Conservation (phyloP, 2,113 vertebrate genomes). For the Xyliphius kryptos region DNA sequence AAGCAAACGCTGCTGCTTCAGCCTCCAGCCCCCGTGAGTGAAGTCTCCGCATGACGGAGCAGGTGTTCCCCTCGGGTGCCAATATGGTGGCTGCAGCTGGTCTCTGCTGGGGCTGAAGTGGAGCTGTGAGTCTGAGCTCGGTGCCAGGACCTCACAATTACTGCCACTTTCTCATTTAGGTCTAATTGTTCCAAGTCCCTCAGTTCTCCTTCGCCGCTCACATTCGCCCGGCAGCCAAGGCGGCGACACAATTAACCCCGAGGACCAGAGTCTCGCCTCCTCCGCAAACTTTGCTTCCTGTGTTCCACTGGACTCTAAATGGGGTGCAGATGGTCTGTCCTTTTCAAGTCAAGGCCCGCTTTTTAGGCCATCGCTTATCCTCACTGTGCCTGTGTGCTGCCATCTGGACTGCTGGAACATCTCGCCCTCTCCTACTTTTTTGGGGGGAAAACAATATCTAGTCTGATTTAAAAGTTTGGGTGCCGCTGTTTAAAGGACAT, state of each 20-base stretch:
- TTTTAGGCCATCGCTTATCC: background rate
- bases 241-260: slow-evolving; percentile 13
- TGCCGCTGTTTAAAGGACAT: too few species aligned
- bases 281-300: slow-evolving; percentile 6
- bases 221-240: background rate
- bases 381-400: slow-evolving; percentile 9
- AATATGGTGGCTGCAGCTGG: slow-evolving; percentile 29
- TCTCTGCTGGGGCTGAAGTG: slow-evolving; percentile 13
- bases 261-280: background rate
- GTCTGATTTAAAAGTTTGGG: too few species aligned
- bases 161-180: background rate
- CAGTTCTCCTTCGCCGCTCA: background rate
- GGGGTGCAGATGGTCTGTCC: slow-evolving; percentile 24
- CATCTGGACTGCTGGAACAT: slow-evolving; percentile 24
- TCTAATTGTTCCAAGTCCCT: background rate
- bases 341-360: slow-evolving; percentile 19
- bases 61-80: slow-evolving; percentile 10
- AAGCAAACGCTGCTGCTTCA: background rate
- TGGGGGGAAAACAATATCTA: too few species aligned
- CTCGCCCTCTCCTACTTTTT: background rate
- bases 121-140: slow-evolving; percentile 12
- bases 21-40: slow-evolving; percentile 2
- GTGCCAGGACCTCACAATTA: slow-evolving; percentile 1
- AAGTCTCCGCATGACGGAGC: slow-evolving; percentile 8
- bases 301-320: slow-evolving; percentile 1